phyloP scores from a whole-genome alignment of 2,113 vertebrate species.

The Parus major region DNA sequence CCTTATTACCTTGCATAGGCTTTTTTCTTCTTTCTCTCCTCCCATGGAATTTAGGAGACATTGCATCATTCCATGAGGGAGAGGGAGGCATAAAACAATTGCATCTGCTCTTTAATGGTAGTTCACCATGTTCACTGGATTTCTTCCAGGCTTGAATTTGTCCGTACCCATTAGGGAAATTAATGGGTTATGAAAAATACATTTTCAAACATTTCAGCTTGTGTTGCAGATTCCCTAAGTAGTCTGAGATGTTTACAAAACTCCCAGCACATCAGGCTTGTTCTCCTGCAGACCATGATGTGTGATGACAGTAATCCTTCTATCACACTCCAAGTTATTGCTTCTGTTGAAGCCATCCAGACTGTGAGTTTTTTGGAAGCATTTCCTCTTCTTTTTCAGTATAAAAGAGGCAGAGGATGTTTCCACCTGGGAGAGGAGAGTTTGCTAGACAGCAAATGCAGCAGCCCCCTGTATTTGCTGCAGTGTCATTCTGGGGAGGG shows the following conservation, averaged over 20 bases:
- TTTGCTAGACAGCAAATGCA: background rate
- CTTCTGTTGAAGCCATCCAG: background rate
- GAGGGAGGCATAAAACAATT: background rate
- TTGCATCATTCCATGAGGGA: background rate
- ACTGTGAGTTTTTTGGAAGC: background rate
- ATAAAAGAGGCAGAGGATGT: background rate
- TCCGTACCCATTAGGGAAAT: background rate
- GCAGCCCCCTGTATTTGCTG: background rate
- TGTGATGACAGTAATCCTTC: background rate
- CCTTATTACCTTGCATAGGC: background rate
- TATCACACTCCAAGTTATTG: background rate
- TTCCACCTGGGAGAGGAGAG: background rate
- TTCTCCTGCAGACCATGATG: background rate
- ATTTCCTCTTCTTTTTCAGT: background rate
- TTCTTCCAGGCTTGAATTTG: background rate
- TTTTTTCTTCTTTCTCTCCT: background rate
- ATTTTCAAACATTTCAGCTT: background rate
- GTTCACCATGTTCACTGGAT: background rate
- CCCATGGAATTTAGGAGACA: background rate
- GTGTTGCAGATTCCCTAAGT: background rate
- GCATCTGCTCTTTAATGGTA: background rate
- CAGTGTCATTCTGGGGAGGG: background rate
- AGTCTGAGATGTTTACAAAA: background rate
- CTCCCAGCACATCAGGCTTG: background rate
- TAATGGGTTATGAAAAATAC: background rate